Conservation (phyloP, 1,140 invertebrate species). For the Macrotrachela quadricornifera region DNA sequence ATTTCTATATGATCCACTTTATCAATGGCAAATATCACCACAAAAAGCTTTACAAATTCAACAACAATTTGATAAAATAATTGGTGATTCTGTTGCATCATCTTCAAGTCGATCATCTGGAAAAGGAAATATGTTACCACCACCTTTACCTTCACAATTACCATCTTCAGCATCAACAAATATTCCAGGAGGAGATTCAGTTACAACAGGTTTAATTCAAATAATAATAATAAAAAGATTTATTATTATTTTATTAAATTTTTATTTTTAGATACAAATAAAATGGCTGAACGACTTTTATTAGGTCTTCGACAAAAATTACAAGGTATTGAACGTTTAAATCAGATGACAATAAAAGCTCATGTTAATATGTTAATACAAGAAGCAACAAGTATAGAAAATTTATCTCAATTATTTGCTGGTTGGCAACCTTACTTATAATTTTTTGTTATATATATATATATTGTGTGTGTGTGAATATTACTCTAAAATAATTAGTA, state of each 20-base stretch:
- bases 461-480: background rate
- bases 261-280: conserved; percentile 35
- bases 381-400: conserved; percentile 51
- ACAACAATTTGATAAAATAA: conserved; percentile 13
- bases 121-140: background rate
- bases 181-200: conserved; percentile 8
- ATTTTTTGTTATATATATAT: background rate
- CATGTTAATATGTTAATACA: conserved; percentile 63
- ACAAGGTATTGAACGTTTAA: conserved; percentile 49
- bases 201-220: background rate
- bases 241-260: conserved; percentile 11
- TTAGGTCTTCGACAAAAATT: conserved; percentile 56
- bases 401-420: conserved; percentile 49
- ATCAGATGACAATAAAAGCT: conserved; percentile 40
- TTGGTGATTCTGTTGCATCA: background rate
- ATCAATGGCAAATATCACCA: conserved; percentile 47
- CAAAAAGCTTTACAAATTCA: conserved; percentile 26
- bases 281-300: conserved; percentile 53
- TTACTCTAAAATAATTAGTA: no score
- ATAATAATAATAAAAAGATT: background rate
- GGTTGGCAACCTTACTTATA: conserved; percentile 67
- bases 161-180: conserved; percentile 9
- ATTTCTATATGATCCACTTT: conserved; percentile 72
- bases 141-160: conserved; percentile 8
- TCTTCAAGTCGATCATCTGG: no score